A percentile compares a stretch with the other conserved stretches of the same genome.
These are phyloP conservation scores for Pteronura brasiliensis DNA, from an alignment of 2,113 vertebrate genomes.

Conservation along the genomic window DNA sequence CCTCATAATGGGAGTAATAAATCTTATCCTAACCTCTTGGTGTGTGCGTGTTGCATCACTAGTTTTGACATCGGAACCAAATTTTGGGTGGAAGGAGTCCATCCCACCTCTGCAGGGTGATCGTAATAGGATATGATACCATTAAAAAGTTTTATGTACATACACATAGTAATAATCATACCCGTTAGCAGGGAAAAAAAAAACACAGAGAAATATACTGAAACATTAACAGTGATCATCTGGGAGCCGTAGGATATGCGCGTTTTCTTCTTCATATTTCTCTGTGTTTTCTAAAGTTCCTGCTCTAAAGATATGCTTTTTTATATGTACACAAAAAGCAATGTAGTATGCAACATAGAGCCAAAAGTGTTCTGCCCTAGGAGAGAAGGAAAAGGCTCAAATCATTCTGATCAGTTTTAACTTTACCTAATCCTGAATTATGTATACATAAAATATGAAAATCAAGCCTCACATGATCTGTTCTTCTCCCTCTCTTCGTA, in stretches of 20 bases:
- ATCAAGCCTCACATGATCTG: not conserved
- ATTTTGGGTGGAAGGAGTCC: not conserved
- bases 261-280: not conserved
- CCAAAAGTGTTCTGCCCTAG: not conserved
- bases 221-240: not conserved
- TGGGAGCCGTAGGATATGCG: not conserved
- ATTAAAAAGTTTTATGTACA: not conserved
- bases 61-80: not conserved
- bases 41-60: not conserved
- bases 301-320: not conserved
- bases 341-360: not conserved
- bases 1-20: not conserved
- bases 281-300: constrained; percentile 8
- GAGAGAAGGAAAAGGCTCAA: not conserved
- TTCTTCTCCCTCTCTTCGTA: not conserved
- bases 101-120: not conserved
- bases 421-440: constrained; percentile 7
- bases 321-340: not conserved
- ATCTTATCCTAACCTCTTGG: not conserved
- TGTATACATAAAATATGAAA: not conserved
- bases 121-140: not conserved
- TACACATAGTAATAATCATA: not conserved
- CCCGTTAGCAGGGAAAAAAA: not conserved
- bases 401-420: constrained; percentile 19
- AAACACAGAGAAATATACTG: not conserved